Percentiles rank a stretch among this genome's conserved stretches.
Evolutionary conservation across 1,140 invertebrate genomes (phyloP).

Genomic region (Drosophila subpulchrella): DNA sequence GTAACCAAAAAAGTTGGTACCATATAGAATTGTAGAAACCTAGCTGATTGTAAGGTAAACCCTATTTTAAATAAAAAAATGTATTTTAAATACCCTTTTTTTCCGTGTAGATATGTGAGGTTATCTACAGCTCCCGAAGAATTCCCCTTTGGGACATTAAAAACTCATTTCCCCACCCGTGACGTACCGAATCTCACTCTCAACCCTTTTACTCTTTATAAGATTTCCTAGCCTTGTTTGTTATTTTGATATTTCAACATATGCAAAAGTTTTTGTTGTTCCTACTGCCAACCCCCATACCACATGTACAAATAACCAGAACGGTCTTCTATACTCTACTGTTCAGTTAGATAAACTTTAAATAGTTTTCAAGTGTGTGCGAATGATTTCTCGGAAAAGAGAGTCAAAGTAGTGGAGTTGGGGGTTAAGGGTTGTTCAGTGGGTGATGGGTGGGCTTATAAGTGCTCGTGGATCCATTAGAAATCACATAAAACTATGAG

Average conservation of each 20-base stretch:
- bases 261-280: slow-evolving; percentile 57
- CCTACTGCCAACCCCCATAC: slow-evolving; percentile 8
- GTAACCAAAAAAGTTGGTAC: too few relatives aligned
- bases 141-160: slow-evolving; percentile 84
- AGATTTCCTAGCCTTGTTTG: slow-evolving; percentile 54
- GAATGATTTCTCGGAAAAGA: slow-evolving; percentile 24
- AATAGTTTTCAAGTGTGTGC: slow-evolving; percentile 62
- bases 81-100: too few relatives aligned
- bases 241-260: slow-evolving; percentile 69
- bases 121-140: slow-evolving; percentile 30
- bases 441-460: slow-evolving; percentile 6
- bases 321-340: slow-evolving; percentile 35
- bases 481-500: slow-evolving; percentile 57
- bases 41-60: too few relatives aligned
- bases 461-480: slow-evolving; percentile 58
- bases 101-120: slow-evolving; percentile 1
- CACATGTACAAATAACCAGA: slow-evolving; percentile 34
- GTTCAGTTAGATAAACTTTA: slow-evolving; percentile 62
- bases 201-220: slow-evolving; percentile 40
- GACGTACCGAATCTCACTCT: slow-evolving; percentile 30
- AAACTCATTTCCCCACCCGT: slow-evolving; percentile 76
- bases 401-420: background rate
- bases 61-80: too few relatives aligned
- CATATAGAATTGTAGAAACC: too few relatives aligned
- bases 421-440: slow-evolving; percentile 3